These are phyloP conservation scores for Holocentrus rufus DNA, from an alignment of 2,797 vertebrate species.

Conservation along the genomic window DNA sequence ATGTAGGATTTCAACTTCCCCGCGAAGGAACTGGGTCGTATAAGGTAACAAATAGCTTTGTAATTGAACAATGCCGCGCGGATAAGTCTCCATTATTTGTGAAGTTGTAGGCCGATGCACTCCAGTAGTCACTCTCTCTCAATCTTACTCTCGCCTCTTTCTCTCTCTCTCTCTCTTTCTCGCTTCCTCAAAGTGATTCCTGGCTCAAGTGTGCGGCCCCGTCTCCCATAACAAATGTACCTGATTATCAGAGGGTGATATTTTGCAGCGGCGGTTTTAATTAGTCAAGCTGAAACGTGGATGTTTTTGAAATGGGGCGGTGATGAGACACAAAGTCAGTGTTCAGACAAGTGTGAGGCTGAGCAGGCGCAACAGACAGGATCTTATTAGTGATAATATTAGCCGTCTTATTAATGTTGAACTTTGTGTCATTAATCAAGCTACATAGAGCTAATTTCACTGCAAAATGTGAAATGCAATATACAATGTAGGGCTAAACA, in stretches of 20 bases:
- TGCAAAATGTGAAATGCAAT: not conserved
- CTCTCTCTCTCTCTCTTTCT: slow-evolving; percentile 24
- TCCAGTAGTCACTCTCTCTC: slow-evolving; percentile 19
- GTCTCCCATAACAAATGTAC: slow-evolving; percentile 10
- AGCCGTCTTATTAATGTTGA: not conserved
- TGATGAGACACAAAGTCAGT: slow-evolving; percentile 1
- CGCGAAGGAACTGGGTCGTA: slow-evolving; percentile 12
- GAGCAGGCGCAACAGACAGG: slow-evolving; percentile 11
- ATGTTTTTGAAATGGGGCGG: slow-evolving; percentile 15
- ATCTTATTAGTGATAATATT: slow-evolving; percentile 20
- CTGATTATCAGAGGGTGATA: slow-evolving; percentile 36
- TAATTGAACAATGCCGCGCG: slow-evolving; percentile 18
- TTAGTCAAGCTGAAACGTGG: slow-evolving; percentile 28
- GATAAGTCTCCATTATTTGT: slow-evolving; percentile 45
- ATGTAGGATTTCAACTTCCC: slow-evolving; percentile 11
- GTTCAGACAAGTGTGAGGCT: not conserved
- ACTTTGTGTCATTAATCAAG: slow-evolving; percentile 22
- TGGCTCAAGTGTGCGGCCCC: slow-evolving; percentile 21
- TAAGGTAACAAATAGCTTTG: slow-evolving; percentile 9
- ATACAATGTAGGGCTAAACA: no score
- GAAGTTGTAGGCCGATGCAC: slow-evolving; percentile 3
- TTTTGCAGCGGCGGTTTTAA: slow-evolving; percentile 55
- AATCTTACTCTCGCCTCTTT: slow-evolving; percentile 13
- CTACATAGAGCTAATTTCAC: slow-evolving; percentile 17
- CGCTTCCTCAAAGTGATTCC: slow-evolving; percentile 28